phyloP scores from a whole-genome alignment of 2,888 invertebrate species.

The Gymnoscelis rufifasciata region DNA sequence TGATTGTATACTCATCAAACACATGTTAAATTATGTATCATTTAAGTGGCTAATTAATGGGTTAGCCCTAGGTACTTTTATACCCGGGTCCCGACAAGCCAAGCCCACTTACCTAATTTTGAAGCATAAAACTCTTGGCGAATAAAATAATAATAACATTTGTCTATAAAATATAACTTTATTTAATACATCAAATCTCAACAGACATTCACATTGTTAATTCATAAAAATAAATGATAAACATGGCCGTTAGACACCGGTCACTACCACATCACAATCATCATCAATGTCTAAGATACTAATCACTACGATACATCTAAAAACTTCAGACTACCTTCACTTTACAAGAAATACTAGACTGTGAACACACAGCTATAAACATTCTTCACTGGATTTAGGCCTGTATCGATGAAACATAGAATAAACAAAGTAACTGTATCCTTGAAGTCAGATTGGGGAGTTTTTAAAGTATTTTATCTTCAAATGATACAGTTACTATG shows the following conservation, averaged over 20 bases:
- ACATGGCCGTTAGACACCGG: constrained; percentile 40
- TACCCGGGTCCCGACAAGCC: too few species aligned
- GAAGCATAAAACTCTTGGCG: too few species aligned
- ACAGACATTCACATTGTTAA: constrained; percentile 69
- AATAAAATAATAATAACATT: constrained; percentile 16
- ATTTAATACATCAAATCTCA: constrained; percentile 75
- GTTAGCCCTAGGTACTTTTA: too few species aligned
- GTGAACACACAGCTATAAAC: constrained; percentile 43
- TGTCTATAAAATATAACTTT: constrained; percentile 76
- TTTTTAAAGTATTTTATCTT: too few species aligned
- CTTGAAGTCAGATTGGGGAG: neutral
- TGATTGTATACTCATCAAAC: too few species aligned
- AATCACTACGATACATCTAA: constrained; percentile 40
- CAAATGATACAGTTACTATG: neutral
- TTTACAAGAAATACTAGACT: constrained; percentile 44
- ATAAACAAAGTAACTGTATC: neutral
- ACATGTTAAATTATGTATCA: too few species aligned
- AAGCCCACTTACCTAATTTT: too few species aligned
- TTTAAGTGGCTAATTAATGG: too few species aligned
- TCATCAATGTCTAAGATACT: constrained; percentile 36
- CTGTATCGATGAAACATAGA: neutral
- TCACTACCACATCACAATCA: constrained; percentile 38
- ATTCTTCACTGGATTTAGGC: constrained; percentile 35
- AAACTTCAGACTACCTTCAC: constrained; percentile 39
- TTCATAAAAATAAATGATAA: constrained; percentile 56